Conservation (phyloP, 2,113 vertebrate genomes). For the Atlantisia rogersi region DNA sequence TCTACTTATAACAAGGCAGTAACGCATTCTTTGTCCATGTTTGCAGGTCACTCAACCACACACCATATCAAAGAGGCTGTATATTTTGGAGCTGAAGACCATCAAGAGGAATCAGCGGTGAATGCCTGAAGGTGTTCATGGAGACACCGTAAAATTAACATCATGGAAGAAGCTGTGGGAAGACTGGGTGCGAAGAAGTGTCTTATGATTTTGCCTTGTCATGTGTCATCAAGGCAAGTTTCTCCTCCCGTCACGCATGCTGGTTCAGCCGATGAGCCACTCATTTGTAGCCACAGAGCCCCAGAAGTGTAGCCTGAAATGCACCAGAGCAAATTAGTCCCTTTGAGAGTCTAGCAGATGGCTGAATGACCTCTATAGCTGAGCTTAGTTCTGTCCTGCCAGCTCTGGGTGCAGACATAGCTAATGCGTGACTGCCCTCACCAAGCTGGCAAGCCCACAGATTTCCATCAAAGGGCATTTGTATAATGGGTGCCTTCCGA, state of each 20-base stretch:
- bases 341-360: background rate
- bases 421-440: background rate
- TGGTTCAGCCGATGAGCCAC: background rate
- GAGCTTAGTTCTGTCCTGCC: background rate
- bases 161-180: background rate
- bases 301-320: background rate
- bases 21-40: background rate
- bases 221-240: background rate
- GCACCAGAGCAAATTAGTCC: background rate
- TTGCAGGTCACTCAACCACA: background rate
- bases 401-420: background rate
- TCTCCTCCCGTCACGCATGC: fast-evolving
- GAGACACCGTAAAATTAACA: background rate
- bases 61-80: background rate
- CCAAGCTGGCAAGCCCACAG: background rate
- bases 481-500: background rate
- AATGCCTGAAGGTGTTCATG: background rate
- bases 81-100: background rate
- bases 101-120: background rate
- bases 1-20: background rate
- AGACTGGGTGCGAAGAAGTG: background rate
- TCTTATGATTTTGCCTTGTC: background rate
- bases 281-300: background rate
- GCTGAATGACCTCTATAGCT: background rate
- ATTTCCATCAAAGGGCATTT: background rate